Base-by-base conservation (phyloP, 2,888 invertebrate species). In the Acronicta psi region DNA sequence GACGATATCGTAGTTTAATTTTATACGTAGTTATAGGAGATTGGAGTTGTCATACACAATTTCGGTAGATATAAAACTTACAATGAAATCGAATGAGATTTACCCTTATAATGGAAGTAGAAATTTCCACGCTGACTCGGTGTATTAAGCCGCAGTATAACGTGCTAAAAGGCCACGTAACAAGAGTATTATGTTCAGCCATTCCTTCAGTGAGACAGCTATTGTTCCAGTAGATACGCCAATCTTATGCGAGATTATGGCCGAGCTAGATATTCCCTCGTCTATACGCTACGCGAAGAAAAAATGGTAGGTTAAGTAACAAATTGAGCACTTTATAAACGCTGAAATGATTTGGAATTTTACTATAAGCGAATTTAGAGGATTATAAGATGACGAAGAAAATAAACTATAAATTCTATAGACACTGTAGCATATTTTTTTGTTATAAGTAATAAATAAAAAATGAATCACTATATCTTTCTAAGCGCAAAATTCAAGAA, bases 81-180 rank as follows among this genome's bases (percentile, higher is more conserved):
- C 66, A 58, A 67, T 66, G 63, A 76, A 69, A 71, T 69, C 58
- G 54, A 73, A 76, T 70, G 68, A 59, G 65, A 65, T 73, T 60
- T 43, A 63, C 57, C 52, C 58, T 56, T 57, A 62, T 59, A 62
- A 65, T 59, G 67, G 55, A 60, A 75, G 61, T 68, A 53, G 73
- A 63, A 70, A 54, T 75, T 76, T 52, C 49, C 46, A 25, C 69
- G 50, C 45, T 62, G 66, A 64, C 69, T 77, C 65, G 59, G 52
- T 69, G 63, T 72, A 71, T 73, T 75, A 71, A 77, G 65, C 66
- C 62, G 69, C 62, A 65, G 65, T 63, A 53, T 64, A 77, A 71
- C 59, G 73, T 74, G 77, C 70, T 77, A 79, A 83, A 81, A 78
- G 79, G 65, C 73, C 60, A 63, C 72, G 73, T 77, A 76, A 80